Percentiles rank a stretch among this genome's conserved stretches.
phyloP scores from a whole-genome alignment of 2,888 invertebrate species.

The Nomada ferruginata region DNA sequence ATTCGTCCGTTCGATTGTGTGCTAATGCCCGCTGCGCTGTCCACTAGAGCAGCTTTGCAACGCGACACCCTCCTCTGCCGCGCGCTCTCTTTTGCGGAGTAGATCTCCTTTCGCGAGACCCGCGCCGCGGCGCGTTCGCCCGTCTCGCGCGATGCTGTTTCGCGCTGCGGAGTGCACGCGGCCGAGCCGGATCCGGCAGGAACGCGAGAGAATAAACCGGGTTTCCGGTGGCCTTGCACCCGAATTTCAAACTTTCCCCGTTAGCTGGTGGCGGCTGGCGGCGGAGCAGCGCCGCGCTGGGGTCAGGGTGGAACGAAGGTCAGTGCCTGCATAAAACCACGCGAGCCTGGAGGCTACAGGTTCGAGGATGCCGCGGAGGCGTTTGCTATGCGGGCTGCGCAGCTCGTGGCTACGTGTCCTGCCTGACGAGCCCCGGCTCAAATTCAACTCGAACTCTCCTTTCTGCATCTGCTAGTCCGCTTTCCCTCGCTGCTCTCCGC shows the following conservation, averaged over 20 bases:
- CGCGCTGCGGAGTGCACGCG: neutral
- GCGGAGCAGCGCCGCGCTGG: slow-evolving; percentile 58
- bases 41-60: slow-evolving; percentile 72
- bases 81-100: neutral
- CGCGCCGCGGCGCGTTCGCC: neutral
- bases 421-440: slow-evolving; percentile 82
- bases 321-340: slow-evolving; percentile 84
- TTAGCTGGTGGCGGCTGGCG: slow-evolving; percentile 71
- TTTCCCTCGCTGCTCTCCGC: slow-evolving; percentile 66
- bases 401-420: slow-evolving; percentile 81
- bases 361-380: slow-evolving; percentile 71
- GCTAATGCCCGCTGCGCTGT: slow-evolving; percentile 79
- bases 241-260: slow-evolving; percentile 83
- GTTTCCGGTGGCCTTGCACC: slow-evolving; percentile 82
- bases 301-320: slow-evolving; percentile 79
- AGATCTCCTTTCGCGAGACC: slow-evolving; percentile 11
- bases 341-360: slow-evolving; percentile 77
- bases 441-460: slow-evolving; percentile 82
- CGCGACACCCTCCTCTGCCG: slow-evolving; percentile 41
- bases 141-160: neutral
- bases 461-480: slow-evolving; percentile 78
- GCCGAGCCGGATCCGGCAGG: slow-evolving; percentile 8
- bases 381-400: slow-evolving; percentile 84
- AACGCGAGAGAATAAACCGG: slow-evolving; percentile 60
- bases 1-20: slow-evolving; percentile 83